Conservation (phyloP, 2,888 invertebrate species). For the Drosophila hamatofila region DNA sequence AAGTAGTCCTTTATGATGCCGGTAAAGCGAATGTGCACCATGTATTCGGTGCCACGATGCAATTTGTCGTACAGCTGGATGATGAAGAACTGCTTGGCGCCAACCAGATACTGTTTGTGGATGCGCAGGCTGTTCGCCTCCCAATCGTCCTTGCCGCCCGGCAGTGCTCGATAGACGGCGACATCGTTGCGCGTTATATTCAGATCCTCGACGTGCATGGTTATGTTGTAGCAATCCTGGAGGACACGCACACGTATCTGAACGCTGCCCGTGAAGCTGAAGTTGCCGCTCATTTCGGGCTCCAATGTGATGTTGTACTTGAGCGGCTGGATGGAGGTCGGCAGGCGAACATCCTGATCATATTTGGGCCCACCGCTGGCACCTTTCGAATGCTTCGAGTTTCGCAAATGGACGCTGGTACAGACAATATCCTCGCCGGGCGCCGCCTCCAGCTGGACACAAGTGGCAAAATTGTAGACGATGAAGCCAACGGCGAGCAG, state of each 20-base stretch:
- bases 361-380: constrained; percentile 62
- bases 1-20: constrained; percentile 91
- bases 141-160: constrained; percentile 27
- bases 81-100: constrained; percentile 89
- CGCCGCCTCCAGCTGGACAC: constrained; percentile 85
- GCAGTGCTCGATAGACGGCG: constrained; percentile 82
- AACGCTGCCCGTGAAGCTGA: constrained; percentile 91
- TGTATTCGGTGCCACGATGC: constrained; percentile 87
- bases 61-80: constrained; percentile 88
- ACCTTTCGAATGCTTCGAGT: constrained; percentile 53
- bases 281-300: constrained; percentile 92
- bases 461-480: constrained; percentile 91
- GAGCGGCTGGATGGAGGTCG: constrained; percentile 89
- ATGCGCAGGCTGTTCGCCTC: constrained; percentile 70
- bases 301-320: constrained; percentile 90
- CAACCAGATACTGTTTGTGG: constrained; percentile 86
- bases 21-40: constrained; percentile 89
- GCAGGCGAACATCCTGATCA: constrained; percentile 89
- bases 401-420: constrained; percentile 71
- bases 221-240: constrained; percentile 87
- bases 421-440: constrained; percentile 79
- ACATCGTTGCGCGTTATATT: constrained; percentile 88
- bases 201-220: constrained; percentile 91
- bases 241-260: constrained; percentile 88
- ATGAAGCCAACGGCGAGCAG: constrained; percentile 90